Evolutionary conservation across 2,888 invertebrate species (phyloP).

Genomic region (Rhogogaster chlorosoma): DNA sequence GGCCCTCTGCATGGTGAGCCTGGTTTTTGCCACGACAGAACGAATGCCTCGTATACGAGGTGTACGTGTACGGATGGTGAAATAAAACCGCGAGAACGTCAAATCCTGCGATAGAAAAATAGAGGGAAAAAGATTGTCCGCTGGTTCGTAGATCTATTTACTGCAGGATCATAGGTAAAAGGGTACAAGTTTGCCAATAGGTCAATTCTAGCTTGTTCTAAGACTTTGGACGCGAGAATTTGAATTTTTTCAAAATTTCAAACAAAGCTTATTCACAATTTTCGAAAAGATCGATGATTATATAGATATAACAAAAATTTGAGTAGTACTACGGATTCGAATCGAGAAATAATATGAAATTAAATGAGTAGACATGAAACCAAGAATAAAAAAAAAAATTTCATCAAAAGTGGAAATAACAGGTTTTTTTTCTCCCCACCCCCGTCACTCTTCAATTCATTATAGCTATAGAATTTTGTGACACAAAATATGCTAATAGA

Average conservation of each 20-base stretch:
- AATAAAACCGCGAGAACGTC: background rate
- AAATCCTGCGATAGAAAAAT: background rate
- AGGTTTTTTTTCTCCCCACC: too few species aligned
- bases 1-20: slow-evolving; percentile 16
- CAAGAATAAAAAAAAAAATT: background rate
- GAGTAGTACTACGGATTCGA: too few species aligned
- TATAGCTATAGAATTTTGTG: background rate
- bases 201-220: background rate
- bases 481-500: background rate
- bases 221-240: too few species aligned
- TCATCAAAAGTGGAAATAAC: background rate
- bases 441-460: background rate
- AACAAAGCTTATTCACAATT: background rate
- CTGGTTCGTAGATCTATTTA: background rate
- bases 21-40: slow-evolving; percentile 7
- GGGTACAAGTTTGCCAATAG: background rate
- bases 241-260: background rate
- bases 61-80: background rate
- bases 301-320: too few species aligned
- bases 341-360: background rate
- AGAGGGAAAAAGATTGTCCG: background rate
- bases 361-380: too few species aligned
- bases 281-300: background rate
- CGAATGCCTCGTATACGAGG: background rate
- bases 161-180: background rate